A percentile compares a stretch with the other conserved stretches of the same genome.
Evolutionary conservation across 2,113 vertebrate species (phyloP).

Genomic region (Amia ocellicauda): DNA sequence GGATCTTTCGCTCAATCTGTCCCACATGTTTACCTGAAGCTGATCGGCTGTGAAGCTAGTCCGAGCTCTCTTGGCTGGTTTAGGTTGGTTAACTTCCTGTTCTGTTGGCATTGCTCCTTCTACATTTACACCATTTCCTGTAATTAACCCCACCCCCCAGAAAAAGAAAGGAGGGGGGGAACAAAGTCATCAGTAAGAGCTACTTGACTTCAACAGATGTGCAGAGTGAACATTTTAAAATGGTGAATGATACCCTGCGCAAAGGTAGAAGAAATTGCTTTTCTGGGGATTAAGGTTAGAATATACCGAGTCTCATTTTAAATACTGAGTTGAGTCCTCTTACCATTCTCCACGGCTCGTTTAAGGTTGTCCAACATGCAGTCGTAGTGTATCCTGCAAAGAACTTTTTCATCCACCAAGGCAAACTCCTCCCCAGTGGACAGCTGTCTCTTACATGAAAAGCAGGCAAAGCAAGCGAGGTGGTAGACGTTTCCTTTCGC

Average conservation of each 20-base stretch:
- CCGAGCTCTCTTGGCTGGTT: slow-evolving; percentile 92
- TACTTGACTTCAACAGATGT: too few relatives aligned
- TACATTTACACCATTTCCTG: slow-evolving; percentile 84
- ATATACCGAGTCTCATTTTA: too few relatives aligned
- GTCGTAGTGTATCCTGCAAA: slow-evolving; percentile 93
- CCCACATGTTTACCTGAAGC: slow-evolving; percentile 83
- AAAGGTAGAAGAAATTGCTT: background rate
- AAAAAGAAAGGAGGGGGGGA: too few relatives aligned
- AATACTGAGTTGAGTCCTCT: slow-evolving; percentile 23
- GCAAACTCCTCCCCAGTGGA: slow-evolving; percentile 97
- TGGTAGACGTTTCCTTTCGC: slow-evolving; percentile 95
- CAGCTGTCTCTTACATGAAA: slow-evolving; percentile 95
- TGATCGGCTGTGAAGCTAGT: slow-evolving; percentile 98
- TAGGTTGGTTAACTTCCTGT: slow-evolving; percentile 87
- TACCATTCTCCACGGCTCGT: slow-evolving; percentile 93
- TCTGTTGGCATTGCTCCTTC: slow-evolving; percentile 87
- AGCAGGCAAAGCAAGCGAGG: slow-evolving; percentile 94
- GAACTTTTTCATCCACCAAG: slow-evolving; percentile 91
- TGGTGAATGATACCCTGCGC: background rate
- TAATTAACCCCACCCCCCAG: slow-evolving; percentile 22
- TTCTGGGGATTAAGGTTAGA: too few relatives aligned
- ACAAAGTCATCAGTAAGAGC: too few relatives aligned
- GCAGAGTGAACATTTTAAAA: background rate
- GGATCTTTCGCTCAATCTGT: too few relatives aligned
- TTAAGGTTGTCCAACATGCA: slow-evolving; percentile 97